A percentile compares a stretch with the other conserved stretches of the same genome.
phyloP scores from a whole-genome alignment of 2,888 invertebrate genomes.

The Tuta absoluta region DNA sequence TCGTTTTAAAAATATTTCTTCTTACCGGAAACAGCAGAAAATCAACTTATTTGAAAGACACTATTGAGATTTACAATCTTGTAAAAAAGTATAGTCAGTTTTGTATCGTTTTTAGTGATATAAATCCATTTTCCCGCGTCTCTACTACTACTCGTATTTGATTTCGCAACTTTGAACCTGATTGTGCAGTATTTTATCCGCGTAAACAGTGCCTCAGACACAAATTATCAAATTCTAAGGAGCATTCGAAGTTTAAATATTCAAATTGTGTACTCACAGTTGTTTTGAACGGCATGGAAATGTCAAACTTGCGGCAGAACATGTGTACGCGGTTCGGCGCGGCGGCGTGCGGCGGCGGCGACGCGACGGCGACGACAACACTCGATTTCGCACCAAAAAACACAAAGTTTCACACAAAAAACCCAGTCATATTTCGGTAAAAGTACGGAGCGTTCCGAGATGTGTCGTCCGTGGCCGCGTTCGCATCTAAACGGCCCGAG shows the following conservation, averaged over 20 bases:
- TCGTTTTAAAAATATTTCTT: neutral
- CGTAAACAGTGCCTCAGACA: neutral
- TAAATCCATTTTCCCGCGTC: neutral
- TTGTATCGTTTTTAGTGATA: neutral
- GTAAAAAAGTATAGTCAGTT: neutral
- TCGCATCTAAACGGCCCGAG: constrained; percentile 82
- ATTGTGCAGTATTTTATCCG: neutral
- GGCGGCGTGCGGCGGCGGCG: constrained; percentile 60
- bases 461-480: constrained; percentile 81
- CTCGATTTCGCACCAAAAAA: constrained; percentile 68
- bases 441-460: constrained; percentile 80
- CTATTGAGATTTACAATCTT: neutral
- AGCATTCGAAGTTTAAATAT: constrained; percentile 50
- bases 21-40: neutral
- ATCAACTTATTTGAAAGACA: neutral
- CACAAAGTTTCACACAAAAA: constrained; percentile 72
- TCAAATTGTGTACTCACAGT: constrained; percentile 69
- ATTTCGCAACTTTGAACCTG: neutral
- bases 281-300: constrained; percentile 57
- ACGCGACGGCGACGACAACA: constrained; percentile 58
- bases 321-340: constrained; percentile 56
- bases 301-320: constrained; percentile 61
- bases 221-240: constrained; percentile 27
- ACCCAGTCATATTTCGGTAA: constrained; percentile 77
- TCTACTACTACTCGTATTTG: neutral